A percentile compares a stretch with the other conserved stretches of the same genome.
phyloP scores from a whole-genome alignment of 2,888 invertebrate genomes.

The Petrolisthes manimaculis region DNA sequence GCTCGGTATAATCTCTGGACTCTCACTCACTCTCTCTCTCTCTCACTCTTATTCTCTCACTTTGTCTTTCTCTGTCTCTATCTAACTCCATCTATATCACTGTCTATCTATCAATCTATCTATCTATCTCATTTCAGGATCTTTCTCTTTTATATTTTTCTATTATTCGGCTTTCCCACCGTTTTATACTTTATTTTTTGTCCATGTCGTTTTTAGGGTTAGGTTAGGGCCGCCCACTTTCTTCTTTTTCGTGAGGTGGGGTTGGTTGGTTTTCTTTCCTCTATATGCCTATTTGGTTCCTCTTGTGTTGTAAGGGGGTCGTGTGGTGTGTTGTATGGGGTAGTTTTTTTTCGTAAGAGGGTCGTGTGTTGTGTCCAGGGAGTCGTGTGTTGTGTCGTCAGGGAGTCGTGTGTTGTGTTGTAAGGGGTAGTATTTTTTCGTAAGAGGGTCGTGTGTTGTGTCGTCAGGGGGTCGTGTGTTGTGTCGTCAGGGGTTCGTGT shows the following conservation, averaged over 20 bases:
- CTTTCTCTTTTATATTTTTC: neutral
- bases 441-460: no score
- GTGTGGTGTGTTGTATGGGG: no score
- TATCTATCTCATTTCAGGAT: neutral
- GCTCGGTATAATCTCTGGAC: neutral
- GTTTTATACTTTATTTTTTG: neutral
- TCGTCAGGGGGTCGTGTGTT: no score
- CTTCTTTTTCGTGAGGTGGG: neutral
- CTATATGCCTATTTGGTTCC: neutral
- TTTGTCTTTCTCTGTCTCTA: neutral
- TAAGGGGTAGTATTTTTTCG: no score
- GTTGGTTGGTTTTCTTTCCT: neutral
- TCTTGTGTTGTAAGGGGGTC: neutral
- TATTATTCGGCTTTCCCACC: neutral
- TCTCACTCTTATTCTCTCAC: neutral
- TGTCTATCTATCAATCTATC: constrained; percentile 14
- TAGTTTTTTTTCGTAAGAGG: no score
- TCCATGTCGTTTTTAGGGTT: neutral
- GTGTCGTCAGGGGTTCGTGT: no score
- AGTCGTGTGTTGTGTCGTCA: no score
- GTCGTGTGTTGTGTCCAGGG: no score
- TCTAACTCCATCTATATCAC: neutral
- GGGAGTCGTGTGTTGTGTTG: no score
- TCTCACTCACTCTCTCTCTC: neutral
- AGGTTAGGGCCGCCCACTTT: neutral